Evolutionary conservation across 2,888 invertebrate genomes (phyloP), one percentile per base, ranked within the genome.

Genomic region (Cistogaster globosa): DNA sequence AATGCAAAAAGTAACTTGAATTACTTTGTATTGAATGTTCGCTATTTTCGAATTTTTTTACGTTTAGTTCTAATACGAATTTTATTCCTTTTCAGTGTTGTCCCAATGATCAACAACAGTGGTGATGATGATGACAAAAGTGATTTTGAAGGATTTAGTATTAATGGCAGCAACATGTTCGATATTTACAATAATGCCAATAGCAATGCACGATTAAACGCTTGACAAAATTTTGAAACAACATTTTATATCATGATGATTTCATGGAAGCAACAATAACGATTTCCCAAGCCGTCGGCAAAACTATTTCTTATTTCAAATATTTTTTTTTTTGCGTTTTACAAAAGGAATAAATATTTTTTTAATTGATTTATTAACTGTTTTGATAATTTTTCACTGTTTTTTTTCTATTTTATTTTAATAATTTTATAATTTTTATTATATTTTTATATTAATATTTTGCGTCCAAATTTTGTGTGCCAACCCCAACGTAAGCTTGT

Each of bases 41-140:
- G 90, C 88, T 92, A 92, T 88, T 89, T 92, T 58, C 88, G 90
- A 63, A 89, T 88, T 91, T 92, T 92, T 92, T 92, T 92, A 86
- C 92, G 89, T 83, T 91, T 92, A 86, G 92, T 90, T 88, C 90
- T 88, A 48, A 91, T 89, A 79, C 91, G 92, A 86, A 91, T 88
- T 89, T 92, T 91, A 86, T 90, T 90, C 89, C 91, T 91, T 88
- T 90, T 92, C 89, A 91, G 88, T 88, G 91, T 90, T 89, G 90
- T 78, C 63, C 68, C 55, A 71, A 57, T 75, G 8, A 55, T 63
- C 58, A 75, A 58, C 68, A 75, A 58, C 51, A 78, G 55, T 48
- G 55, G 22, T 55, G 72, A 69, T 90, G 89, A 88, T 88, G 87
- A 88, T 86, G 90, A 88, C 83, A 90, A 89, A 89, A 90, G 89